Evolutionary conservation across 2,797 vertebrate species (phyloP), one percentile per base, ranked within the genome.

Genomic region (Halcyon badia): DNA sequence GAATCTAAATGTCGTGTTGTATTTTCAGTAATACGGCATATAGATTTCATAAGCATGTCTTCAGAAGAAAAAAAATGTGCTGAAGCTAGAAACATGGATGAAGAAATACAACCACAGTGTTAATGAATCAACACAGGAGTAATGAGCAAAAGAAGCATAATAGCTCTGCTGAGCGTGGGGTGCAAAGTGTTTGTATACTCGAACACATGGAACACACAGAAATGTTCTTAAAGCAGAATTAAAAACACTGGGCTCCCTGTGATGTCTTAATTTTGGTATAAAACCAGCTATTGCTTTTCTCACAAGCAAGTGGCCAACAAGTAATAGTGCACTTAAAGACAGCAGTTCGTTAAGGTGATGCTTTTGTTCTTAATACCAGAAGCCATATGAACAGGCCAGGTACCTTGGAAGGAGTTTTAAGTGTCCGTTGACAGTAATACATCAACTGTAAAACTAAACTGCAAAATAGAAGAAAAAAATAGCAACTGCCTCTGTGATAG

Each of bases 131-230:
- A 68, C 31, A 9, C 0, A 0, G 8, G 22, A 64, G 12, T 64
- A 42, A 21, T n/a, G 42, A 64, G 16, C 56, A 70, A 66, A 78
- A 10, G 16, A 86, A 80, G 28, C 35, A 12, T 26, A 82, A 75
- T 46, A 39, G 58, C 37, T 61, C 25, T 7, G 13, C 22, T 3
- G 1, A 8, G 5, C 14, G 6, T 2, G 0, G 8, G 6, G 52
- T 28, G 49, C 33, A 65, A 28, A 11, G 10, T 41, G 19, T 72
- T 86, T 88, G 21, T 5, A 10, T 48, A 44, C 20, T 81, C 60
- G n/a, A 81, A 62, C n/a, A 66, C n/a, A 6, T 49, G 30, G 75
- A 87, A 26, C 13, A 41, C 51, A 56, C 15, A 56, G 28, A 77
- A 81, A 24, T 18, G 48, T 54, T 65, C 39, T 69, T 75, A 54